These are phyloP conservation scores for Habroteleia sp. DNA, from an alignment of 2,888 invertebrate species.

Conservation along the genomic window DNA sequence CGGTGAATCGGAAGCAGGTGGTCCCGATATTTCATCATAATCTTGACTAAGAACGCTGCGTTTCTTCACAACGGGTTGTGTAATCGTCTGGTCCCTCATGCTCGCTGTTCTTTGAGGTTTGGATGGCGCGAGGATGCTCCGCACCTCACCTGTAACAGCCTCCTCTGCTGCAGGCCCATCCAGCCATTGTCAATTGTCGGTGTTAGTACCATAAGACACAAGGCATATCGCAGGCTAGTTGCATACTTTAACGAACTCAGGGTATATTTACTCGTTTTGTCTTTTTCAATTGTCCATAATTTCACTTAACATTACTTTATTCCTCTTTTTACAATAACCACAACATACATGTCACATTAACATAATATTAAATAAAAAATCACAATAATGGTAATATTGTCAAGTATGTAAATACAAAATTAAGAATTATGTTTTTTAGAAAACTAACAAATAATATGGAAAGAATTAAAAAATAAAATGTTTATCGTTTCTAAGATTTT, in stretches of 20 bases:
- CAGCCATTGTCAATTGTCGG: constrained; percentile 80
- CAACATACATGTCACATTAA: too few species aligned
- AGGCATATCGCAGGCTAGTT: constrained; percentile 78
- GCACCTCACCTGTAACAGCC: constrained; percentile 87
- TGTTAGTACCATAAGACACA: constrained; percentile 80
- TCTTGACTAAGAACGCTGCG: constrained; percentile 66
- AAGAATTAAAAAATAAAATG: too few species aligned
- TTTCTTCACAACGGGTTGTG: constrained; percentile 72
- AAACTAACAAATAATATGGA: too few species aligned
- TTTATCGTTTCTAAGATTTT: not conserved
- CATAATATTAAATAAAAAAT: too few species aligned
- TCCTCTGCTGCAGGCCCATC: constrained; percentile 81
- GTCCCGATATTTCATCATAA: constrained; percentile 72
- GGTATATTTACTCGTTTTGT: constrained; percentile 21
- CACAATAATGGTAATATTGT: too few species aligned
- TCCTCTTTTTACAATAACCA: too few species aligned
- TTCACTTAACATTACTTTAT: too few species aligned
- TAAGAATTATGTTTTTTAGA: too few species aligned
- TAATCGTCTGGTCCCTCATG: constrained; percentile 86
- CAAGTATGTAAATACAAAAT: too few species aligned
- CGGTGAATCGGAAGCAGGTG: constrained; percentile 73
- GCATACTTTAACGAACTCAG: constrained; percentile 62
- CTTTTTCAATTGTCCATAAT: too few species aligned
- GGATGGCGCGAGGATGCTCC: constrained; percentile 90
- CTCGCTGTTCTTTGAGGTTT: constrained; percentile 94